A percentile compares a stretch with the other conserved stretches of the same genome.
Conservation (phyloP, 2,888 invertebrate genomes). For the Drosophila fungiperda region DNA sequence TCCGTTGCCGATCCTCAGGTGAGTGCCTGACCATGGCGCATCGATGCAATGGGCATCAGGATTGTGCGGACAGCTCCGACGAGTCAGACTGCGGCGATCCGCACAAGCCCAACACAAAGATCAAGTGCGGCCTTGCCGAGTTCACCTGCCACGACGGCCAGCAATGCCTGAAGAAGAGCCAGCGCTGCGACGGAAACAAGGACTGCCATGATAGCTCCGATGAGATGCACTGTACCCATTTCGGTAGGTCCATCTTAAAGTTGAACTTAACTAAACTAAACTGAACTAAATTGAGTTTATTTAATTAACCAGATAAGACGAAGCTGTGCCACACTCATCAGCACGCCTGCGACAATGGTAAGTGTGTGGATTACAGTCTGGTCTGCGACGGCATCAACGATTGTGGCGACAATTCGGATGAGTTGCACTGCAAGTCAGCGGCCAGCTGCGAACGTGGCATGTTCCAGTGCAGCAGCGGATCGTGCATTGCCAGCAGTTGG, state of each 20-base stretch:
- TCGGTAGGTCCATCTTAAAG: constrained; percentile 66
- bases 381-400: constrained; percentile 86
- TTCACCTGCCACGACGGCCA: constrained; percentile 87
- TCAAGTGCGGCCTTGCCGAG: constrained; percentile 84
- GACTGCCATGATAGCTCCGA: constrained; percentile 88
- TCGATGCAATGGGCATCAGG: constrained; percentile 87
- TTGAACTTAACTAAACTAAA: background rate
- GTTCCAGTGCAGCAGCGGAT: constrained; percentile 89
- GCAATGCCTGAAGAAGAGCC: constrained; percentile 85
- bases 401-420: constrained; percentile 87
- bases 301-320: constrained; percentile 56
- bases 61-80: constrained; percentile 87
- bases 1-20: constrained; percentile 85
- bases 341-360: constrained; percentile 86
- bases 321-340: constrained; percentile 85
- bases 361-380: constrained; percentile 86
- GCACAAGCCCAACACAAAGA: constrained; percentile 63
- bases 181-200: constrained; percentile 86
- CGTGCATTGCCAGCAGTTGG: constrained; percentile 89
- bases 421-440: constrained; percentile 84
- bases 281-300: background rate
- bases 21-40: constrained; percentile 87
- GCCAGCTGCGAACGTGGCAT: constrained; percentile 84
- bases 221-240: constrained; percentile 86
- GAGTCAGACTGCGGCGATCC: constrained; percentile 86